Evolutionary conservation across 2,113 vertebrate genomes (phyloP), one percentile per base, ranked within the genome.

Genomic region (Erythrocebus patas): DNA sequence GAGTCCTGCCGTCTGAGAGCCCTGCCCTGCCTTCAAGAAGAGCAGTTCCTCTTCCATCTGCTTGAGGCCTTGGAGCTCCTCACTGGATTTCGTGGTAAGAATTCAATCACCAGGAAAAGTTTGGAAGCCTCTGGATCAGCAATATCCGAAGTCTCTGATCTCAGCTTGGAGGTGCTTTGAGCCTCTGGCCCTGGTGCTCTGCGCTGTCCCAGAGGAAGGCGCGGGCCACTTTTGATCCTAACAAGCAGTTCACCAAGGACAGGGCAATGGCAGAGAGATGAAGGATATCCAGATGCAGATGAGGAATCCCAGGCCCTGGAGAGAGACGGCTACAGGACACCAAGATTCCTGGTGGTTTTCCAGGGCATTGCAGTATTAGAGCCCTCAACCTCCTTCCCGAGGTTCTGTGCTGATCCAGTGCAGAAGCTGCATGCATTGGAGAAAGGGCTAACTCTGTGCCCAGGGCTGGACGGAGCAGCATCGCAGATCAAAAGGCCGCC

Each of bases 191-290:
- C 57, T 0, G 0, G 38, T 9, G 23, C 52, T 9, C 38, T 45
- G 25, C 4, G 0, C 55, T 32, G 7, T 27, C 8, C 61, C 61
- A 20, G 11, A 64, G 78, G 0, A 2, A 8, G n/a, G 22, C 17
- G 12, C 11, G 7, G 27, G 40, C 18, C 20, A 2, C 23, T 50
- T 81, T 61, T 30, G 27, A 22, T 76, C 68, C 59, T 59, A 27
- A 35, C 40, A 70, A 57, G 64, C 30, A 81, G 40, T 17, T 94
- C 8, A 3, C n/a, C 52, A 25, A 70, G 23, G 17, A 27, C 59
- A 55, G 61, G 38, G 20, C 70, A 38, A 66, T 6, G 50, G 23
- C 68, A 48, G 18, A 43, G 48, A 75, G 78, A 89, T 61, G n/a
- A 55, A 76, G 43, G 5, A 3, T 45, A 38, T 76, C 40, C n/a